phyloP scores from a whole-genome alignment of 2,797 vertebrate species.

The Galago senegalensis region DNA sequence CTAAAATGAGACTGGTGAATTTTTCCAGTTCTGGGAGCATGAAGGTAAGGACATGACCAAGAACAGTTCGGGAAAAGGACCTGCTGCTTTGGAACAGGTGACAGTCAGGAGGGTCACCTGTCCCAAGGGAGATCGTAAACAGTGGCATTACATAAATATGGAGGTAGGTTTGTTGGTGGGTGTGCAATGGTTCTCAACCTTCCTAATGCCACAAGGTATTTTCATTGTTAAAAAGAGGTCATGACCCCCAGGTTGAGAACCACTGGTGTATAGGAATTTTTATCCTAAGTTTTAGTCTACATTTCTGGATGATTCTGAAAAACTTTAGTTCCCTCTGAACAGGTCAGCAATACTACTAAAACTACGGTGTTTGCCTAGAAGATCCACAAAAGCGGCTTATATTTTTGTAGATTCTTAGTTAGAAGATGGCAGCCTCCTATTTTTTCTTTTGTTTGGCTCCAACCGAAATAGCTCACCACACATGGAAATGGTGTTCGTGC shows the following conservation, averaged over 20 bases:
- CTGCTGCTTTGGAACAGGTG: neutral
- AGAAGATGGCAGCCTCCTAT: neutral
- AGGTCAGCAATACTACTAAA: neutral
- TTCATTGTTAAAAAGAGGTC: too few relatives aligned
- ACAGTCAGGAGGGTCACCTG: neutral
- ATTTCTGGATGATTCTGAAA: constrained; percentile 9
- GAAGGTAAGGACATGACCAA: neutral
- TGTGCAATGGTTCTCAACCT: too few relatives aligned
- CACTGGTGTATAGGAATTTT: neutral
- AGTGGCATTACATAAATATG: neutral
- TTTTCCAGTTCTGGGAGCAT: neutral
- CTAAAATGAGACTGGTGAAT: neutral
- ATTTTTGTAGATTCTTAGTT: constrained; percentile 39
- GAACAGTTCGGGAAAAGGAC: neutral
- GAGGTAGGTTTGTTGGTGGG: neutral
- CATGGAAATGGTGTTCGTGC: neutral
- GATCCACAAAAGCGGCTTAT: neutral
- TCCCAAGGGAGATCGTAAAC: neutral
- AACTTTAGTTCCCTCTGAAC: neutral
- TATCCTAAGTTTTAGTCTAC: neutral
- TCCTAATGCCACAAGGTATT: too few relatives aligned
- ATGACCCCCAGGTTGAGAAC: too few relatives aligned
- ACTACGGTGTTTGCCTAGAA: neutral
- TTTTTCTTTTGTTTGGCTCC: neutral
- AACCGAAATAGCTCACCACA: neutral